Conservation (phyloP, 2,113 vertebrate genomes). For the Nettapus auritus region DNA sequence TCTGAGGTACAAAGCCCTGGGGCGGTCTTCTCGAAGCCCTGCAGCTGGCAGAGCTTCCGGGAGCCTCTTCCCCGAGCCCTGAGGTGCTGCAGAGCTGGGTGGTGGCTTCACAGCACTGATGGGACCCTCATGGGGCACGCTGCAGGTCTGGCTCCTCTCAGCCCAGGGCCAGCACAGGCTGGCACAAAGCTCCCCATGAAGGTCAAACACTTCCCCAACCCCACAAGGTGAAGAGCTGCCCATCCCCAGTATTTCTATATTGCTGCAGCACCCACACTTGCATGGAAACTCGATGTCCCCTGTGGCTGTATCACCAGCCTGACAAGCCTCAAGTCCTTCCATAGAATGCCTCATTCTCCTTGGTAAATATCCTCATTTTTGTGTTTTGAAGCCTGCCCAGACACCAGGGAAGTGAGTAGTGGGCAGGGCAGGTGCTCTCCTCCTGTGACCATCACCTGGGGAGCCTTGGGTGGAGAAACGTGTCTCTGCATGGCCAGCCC, state of each 20-base stretch:
- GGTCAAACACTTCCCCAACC: not conserved
- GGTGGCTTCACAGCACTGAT: not conserved
- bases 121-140: too few relatives aligned
- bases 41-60: not conserved
- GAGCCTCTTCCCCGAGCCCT: not conserved
- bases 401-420: not conserved
- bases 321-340: not conserved
- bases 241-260: not conserved
- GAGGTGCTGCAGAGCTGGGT: not conserved
- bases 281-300: not conserved
- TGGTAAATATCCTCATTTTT: not conserved
- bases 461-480: rapidly evolving
- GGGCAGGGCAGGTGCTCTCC: rapidly evolving
- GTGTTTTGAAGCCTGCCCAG: not conserved
- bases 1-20: not conserved
- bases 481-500: not conserved
- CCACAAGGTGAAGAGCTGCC: not conserved
- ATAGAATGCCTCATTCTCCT: not conserved
- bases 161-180: not conserved
- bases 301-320: not conserved
- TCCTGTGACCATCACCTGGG: rapidly evolving
- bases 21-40: not conserved
- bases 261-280: not conserved
- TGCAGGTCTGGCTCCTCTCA: not conserved
- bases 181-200: not conserved